Evolutionary conservation across 2,888 invertebrate species (phyloP).

Genomic region (Sinodicranocentrus sp.): DNA sequence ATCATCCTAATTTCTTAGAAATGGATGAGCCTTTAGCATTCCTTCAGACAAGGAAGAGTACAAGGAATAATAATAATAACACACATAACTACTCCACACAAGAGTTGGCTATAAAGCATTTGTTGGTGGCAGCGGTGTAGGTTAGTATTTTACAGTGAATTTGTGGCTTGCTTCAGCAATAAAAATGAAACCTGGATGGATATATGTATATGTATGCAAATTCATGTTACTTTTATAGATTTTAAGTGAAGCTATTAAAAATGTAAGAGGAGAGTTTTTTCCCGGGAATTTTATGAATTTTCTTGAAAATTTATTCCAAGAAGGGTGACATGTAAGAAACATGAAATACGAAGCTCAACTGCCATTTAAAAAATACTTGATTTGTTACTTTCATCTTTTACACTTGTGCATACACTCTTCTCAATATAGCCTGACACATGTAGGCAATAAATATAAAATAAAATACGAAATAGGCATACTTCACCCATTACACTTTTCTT

Average conservation of each 20-base stretch:
- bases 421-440: constrained; percentile 11
- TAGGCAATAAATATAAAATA: constrained; percentile 48
- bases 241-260: neutral
- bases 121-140: neutral
- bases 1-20: constrained; percentile 37
- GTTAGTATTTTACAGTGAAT: constrained; percentile 9
- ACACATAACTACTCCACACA: too few species aligned
- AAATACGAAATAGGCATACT: constrained; percentile 12
- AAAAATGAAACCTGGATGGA: neutral
- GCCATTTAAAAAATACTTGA: neutral
- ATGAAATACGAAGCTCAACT: neutral
- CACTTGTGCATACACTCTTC: constrained; percentile 1
- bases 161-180: constrained; percentile 1
- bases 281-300: constrained; percentile 51
- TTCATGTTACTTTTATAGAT: neutral
- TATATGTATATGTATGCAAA: neutral
- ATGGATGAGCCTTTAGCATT: constrained; percentile 21
- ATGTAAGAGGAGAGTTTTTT: neutral
- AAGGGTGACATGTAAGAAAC: neutral
- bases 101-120: too few species aligned
- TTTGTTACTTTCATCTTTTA: constrained; percentile 7
- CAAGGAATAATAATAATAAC: too few species aligned
- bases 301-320: constrained; percentile 42
- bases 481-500: constrained; percentile 24
- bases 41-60: neutral